These are phyloP conservation scores for Maccullochella peelii DNA, from an alignment of 2,113 vertebrate species.

Conservation along the genomic window DNA sequence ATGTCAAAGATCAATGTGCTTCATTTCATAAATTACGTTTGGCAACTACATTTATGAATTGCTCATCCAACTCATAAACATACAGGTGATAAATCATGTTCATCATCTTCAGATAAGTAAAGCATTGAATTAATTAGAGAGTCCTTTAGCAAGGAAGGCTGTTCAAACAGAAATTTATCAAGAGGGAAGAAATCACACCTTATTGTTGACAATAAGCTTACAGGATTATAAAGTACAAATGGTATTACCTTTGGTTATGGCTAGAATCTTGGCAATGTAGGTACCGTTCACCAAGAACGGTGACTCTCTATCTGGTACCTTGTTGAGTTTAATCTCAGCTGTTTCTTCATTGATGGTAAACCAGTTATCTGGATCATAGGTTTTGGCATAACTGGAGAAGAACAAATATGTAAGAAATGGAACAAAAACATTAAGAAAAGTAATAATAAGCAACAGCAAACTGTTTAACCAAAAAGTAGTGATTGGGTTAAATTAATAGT, in stretches of 20 bases:
- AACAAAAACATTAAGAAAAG: neutral
- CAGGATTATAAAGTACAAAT: neutral
- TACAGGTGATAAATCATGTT: neutral
- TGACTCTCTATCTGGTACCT: slow-evolving; percentile 86
- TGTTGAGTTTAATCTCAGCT: slow-evolving; percentile 90
- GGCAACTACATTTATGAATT: neutral
- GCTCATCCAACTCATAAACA: slow-evolving; percentile 11
- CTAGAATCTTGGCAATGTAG: slow-evolving; percentile 90
- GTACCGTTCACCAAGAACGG: slow-evolving; percentile 85
- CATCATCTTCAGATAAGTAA: neutral
- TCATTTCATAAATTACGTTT: neutral
- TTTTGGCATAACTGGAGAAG: slow-evolving; percentile 87
- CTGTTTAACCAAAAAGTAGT: neutral
- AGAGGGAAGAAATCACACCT: neutral
- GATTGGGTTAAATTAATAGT: neutral
- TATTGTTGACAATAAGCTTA: neutral
- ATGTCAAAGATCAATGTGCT: neutral
- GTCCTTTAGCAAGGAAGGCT: neutral
- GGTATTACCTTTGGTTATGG: slow-evolving; percentile 86
- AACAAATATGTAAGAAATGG: neutral
- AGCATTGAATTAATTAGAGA: neutral
- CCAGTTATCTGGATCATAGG: slow-evolving; percentile 89
- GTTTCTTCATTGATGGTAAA: slow-evolving; percentile 88
- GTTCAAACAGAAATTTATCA: neutral
- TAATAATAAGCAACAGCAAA: neutral